Evolutionary conservation across 2,113 vertebrate species (phyloP).

Genomic region (Ceratotherium simum): DNA sequence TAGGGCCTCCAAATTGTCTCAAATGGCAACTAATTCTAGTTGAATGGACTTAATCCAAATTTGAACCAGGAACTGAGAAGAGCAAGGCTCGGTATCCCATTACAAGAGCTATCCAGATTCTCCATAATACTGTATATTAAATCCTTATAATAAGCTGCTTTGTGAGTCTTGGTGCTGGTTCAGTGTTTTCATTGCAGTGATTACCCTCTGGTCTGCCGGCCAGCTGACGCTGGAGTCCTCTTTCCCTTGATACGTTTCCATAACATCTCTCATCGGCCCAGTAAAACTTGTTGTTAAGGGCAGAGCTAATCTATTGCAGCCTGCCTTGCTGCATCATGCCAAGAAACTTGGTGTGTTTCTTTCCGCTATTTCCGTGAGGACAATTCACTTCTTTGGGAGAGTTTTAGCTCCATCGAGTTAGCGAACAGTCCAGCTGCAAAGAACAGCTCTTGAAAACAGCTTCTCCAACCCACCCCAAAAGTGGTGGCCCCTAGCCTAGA

Average conservation of each 20-base stretch:
- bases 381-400: slow-evolving; percentile 31
- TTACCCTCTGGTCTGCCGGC: slow-evolving; percentile 60
- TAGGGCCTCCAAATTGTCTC: slow-evolving; percentile 52
- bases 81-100: slow-evolving; percentile 32
- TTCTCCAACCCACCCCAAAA: neutral
- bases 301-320: slow-evolving; percentile 78
- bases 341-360: slow-evolving; percentile 65
- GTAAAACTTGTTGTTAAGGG: slow-evolving; percentile 72
- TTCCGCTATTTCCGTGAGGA: slow-evolving; percentile 60
- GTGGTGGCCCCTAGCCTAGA: neutral
- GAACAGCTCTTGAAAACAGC: neutral
- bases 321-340: slow-evolving; percentile 31
- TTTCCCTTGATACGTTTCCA: slow-evolving; percentile 74
- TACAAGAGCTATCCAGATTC: slow-evolving; percentile 43
- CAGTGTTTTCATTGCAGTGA: slow-evolving; percentile 61
- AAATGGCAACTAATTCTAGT: slow-evolving; percentile 57
- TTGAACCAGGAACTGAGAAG: slow-evolving; percentile 44
- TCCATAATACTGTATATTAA: slow-evolving; percentile 52
- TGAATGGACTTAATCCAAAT: slow-evolving; percentile 54
- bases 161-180: slow-evolving; percentile 67
- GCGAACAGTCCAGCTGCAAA: neutral
- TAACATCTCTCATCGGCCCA: slow-evolving; percentile 70
- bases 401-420: slow-evolving; percentile 9
- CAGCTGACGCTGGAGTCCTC: slow-evolving; percentile 50
- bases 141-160: slow-evolving; percentile 53